Conservation (phyloP, 2,888 invertebrate species). For the Opisthograptis luteolata region DNA sequence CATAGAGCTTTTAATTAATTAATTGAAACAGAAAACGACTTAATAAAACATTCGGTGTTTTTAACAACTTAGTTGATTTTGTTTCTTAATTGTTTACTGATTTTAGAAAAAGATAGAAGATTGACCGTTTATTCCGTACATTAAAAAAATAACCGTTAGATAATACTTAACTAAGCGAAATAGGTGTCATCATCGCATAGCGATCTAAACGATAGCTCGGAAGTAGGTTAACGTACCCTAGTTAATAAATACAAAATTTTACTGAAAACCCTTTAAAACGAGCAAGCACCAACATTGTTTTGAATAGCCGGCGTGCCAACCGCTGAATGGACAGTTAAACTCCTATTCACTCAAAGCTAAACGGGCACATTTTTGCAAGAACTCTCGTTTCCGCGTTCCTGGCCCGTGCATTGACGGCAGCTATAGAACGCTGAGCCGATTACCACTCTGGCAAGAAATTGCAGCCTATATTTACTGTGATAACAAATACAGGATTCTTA, state of each 20-base stretch:
- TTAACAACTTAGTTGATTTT: neutral
- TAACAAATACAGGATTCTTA: conserved; percentile 1
- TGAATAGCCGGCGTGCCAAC: conserved; percentile 58
- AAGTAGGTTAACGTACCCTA: conserved; percentile 10
- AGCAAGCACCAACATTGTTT: conserved; percentile 63
- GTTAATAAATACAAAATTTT: conserved; percentile 22
- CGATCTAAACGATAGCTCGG: too few species aligned
- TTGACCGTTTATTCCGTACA: too few species aligned
- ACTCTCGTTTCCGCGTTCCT: conserved; percentile 71
- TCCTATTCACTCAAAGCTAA: conserved; percentile 71
- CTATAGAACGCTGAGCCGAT: conserved; percentile 31
- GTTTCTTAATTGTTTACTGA: neutral
- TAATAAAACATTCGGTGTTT: neutral
- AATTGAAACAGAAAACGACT: neutral
- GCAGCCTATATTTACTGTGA: conserved; percentile 25
- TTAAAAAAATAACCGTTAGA: too few species aligned
- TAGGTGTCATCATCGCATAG: too few species aligned
- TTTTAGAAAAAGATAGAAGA: too few species aligned
- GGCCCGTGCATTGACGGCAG: conserved; percentile 42
- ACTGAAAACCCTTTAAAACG: conserved; percentile 53
- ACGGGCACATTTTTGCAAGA: conserved; percentile 66
- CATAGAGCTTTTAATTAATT: neutral
- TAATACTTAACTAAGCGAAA: too few species aligned
- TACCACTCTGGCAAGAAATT: conserved; percentile 39
- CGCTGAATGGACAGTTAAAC: conserved; percentile 73